These are phyloP conservation scores for Huso huso DNA, from an alignment of 2,797 vertebrate species.

Conservation along the genomic window DNA sequence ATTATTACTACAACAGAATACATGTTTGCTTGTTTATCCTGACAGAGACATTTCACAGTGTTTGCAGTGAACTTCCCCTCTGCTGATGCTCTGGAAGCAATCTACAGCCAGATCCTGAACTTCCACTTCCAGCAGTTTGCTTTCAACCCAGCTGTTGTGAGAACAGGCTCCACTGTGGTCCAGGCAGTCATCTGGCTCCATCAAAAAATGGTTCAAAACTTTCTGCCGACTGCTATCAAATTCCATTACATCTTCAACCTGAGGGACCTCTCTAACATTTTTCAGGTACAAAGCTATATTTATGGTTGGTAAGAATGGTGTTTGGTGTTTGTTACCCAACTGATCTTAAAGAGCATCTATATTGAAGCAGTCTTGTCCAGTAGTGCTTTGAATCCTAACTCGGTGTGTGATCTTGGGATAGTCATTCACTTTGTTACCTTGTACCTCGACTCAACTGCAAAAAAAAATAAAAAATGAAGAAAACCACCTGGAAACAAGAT, in stretches of 20 bases:
- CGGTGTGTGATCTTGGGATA: too few species aligned
- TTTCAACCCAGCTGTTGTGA: constrained; percentile 50
- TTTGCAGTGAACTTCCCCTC: constrained; percentile 70
- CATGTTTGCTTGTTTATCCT: constrained; percentile 9
- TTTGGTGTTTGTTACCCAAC: too few species aligned
- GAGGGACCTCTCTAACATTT: constrained; percentile 62
- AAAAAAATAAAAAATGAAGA: too few species aligned
- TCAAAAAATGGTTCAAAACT: constrained; percentile 53
- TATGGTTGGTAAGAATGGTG: too few species aligned
- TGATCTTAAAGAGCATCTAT: too few species aligned
- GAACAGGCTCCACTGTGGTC: constrained; percentile 40
- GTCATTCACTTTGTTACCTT: too few species aligned
- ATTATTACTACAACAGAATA: too few species aligned
- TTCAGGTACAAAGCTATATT: constrained; percentile 50
- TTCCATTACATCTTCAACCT: constrained; percentile 72
- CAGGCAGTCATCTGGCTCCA: constrained; percentile 58
- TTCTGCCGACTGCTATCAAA: constrained; percentile 63
- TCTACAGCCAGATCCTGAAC: constrained; percentile 64
- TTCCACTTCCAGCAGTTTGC: constrained; percentile 53
- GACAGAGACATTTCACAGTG: constrained; percentile 71
- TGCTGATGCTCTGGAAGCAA: constrained; percentile 49
- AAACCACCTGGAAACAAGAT: too few species aligned
- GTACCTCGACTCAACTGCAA: too few species aligned
- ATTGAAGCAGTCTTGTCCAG: too few species aligned
- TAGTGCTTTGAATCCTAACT: too few species aligned